These are phyloP conservation scores for Drosophila mercatorum DNA, from an alignment of 2,888 invertebrate genomes.

Conservation along the genomic window DNA sequence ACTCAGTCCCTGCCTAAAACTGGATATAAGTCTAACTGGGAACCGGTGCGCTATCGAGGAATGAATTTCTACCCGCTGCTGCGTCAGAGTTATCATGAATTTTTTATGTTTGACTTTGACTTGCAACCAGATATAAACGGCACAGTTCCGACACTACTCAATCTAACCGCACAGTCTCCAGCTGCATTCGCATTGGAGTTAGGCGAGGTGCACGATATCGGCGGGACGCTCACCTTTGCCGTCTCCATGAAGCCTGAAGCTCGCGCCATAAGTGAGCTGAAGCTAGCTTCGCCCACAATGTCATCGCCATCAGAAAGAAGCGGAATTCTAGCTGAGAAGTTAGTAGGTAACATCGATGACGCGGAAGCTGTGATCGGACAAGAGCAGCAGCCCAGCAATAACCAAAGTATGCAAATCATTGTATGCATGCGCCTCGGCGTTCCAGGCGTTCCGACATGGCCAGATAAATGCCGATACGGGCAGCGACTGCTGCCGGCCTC, in stretches of 20 bases:
- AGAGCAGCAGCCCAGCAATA: slow-evolving; percentile 62
- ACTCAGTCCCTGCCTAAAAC: slow-evolving; percentile 6
- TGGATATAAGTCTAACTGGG: slow-evolving; percentile 54
- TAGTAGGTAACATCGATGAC: slow-evolving; percentile 71
- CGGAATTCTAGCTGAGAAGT: slow-evolving; percentile 82
- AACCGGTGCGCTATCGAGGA: slow-evolving; percentile 68
- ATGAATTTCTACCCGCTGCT: slow-evolving; percentile 84
- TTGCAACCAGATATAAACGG: slow-evolving; percentile 88
- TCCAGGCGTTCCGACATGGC: slow-evolving; percentile 87
- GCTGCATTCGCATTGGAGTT: slow-evolving; percentile 89
- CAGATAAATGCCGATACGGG: slow-evolving; percentile 87
- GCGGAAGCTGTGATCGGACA: slow-evolving; percentile 21
- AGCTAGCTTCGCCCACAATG: slow-evolving; percentile 52
- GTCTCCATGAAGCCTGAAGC: slow-evolving; percentile 88
- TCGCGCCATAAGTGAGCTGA: slow-evolving; percentile 64
- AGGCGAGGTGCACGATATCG: slow-evolving; percentile 90
- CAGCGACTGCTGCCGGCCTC: slow-evolving; percentile 86
- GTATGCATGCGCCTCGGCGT: slow-evolving; percentile 87
- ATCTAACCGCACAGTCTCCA: slow-evolving; percentile 88
- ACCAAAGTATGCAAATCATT: slow-evolving; percentile 85
- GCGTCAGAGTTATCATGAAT: slow-evolving; percentile 89
- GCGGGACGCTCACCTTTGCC: slow-evolving; percentile 91
- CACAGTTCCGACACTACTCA: slow-evolving; percentile 88
- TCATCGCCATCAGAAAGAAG: slow-evolving; percentile 66
- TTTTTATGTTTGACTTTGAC: slow-evolving; percentile 91